Conservation (phyloP, 2,797 vertebrate genomes). For the Lerista edwardsae region DNA sequence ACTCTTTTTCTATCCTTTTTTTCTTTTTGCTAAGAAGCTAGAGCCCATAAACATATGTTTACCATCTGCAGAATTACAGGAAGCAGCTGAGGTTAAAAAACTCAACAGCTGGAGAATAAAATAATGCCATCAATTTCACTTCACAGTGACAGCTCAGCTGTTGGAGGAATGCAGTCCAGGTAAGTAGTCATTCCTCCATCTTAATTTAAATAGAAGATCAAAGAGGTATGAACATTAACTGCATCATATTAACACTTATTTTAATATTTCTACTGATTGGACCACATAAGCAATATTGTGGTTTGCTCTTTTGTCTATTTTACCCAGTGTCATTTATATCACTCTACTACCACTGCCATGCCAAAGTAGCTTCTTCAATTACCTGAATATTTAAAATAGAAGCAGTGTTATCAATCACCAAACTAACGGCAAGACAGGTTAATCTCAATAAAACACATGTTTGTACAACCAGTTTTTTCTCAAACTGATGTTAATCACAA, state of each 20-base stretch:
- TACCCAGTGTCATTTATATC: neutral
- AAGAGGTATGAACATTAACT: neutral
- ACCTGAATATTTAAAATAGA: conserved; percentile 41
- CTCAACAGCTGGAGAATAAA: conserved; percentile 76
- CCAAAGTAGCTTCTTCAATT: conserved; percentile 32
- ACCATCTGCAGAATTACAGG: conserved; percentile 78
- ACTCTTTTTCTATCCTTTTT: conserved; percentile 45
- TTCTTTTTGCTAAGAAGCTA: conserved; percentile 52
- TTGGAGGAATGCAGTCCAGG: conserved; percentile 53
- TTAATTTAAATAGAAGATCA: neutral
- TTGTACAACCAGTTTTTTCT: conserved; percentile 23
- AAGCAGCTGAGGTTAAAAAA: conserved; percentile 75
- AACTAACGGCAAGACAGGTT: conserved; percentile 55
- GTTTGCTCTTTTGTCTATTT: conserved; percentile 16
- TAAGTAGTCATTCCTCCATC: conserved; percentile 46
- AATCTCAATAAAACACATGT: conserved; percentile 34
- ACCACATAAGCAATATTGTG: conserved; percentile 16
- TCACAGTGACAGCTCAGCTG: conserved; percentile 67
- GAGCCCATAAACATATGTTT: conserved; percentile 81
- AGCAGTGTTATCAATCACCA: conserved; percentile 48
- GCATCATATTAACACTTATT: conserved; percentile 16
- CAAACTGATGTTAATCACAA: neutral
- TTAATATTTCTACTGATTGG: neutral
- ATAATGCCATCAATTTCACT: conserved; percentile 76
- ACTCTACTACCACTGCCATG: neutral